A percentile compares a stretch with the other conserved stretches of the same genome.
Conservation (phyloP, 1,140 invertebrate genomes). For the Bombyx mori region DNA sequence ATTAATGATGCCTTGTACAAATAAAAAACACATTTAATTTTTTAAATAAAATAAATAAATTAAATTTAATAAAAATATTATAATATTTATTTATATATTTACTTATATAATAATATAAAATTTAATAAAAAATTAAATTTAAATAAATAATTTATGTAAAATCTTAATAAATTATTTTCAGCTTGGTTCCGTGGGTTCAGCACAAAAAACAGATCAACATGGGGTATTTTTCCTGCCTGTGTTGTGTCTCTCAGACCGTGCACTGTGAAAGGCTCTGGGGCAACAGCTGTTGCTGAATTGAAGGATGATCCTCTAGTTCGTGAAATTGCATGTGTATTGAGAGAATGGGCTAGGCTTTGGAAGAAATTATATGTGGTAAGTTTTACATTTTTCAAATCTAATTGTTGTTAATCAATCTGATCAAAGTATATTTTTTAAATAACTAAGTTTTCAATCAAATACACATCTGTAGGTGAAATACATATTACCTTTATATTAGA, state of each 20-base stretch:
- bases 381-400: conserved; percentile 11
- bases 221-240: conserved; percentile 85
- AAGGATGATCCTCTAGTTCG: conserved; percentile 91
- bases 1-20: no score
- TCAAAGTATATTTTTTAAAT: no score
- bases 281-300: conserved; percentile 71
- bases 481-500: no score
- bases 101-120: no score
- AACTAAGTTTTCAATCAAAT: no score
- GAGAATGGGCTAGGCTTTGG: conserved; percentile 95
- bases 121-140: not conserved
- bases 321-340: conserved; percentile 90
- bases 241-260: conserved; percentile 59
- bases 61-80: no score
- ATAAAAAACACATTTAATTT: no score
- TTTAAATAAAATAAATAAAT: no score
- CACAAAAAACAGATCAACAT: conserved; percentile 83
- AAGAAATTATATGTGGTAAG: conserved; percentile 90
- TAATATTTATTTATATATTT: no score
- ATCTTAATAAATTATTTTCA: conserved; percentile 49
- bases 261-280: conserved; percentile 50
- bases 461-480: no score
- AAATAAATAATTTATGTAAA: conserved; percentile 2
- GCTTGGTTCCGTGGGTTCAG: conserved; percentile 90
- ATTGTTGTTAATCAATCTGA: no score